Evolutionary conservation across 2,113 vertebrate species (phyloP), one percentile per base, ranked within the genome.

Genomic region (Vanacampus margaritifer): DNA sequence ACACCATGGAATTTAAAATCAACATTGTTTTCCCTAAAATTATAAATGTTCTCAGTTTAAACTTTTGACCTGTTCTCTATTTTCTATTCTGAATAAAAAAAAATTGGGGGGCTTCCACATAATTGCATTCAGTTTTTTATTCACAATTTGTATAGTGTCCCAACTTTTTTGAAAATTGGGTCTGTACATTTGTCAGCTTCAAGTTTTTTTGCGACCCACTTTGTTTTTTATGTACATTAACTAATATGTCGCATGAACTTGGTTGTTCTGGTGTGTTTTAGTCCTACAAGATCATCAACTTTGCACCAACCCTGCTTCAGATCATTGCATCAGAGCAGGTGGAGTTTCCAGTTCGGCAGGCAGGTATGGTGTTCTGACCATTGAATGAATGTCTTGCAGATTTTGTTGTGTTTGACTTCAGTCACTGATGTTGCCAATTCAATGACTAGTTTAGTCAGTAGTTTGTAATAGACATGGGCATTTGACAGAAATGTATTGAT

Each of bases 221-320:
- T 32, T 41, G 1, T 4, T 5, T 46, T 17, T 46, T 46, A 14
- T 0, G 17, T 46, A 17, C 43, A 46, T 46, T 17, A 17, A 46
- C 16, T 16, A 46, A 16, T 6, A 0, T 1, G 48, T 23, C 1
- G 2, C 2, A 6, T 2, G 1, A 4, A 36, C 1, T 60, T 9
- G 2, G 0, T 62, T 67, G 1, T 7, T 66, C 12, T 74, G 6
- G 37, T 61, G 35, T 35, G 21, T 94, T 94, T 80, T 91, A 99
- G 97, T 98, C 96, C 39, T 99, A 95, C 90, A 99, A 99, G 90
- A 99, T 99, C 82, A 98, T 98, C 91, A 97, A 97, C 89, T 99
- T 99, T 80, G 95, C 97, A 63, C 97, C 97, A 24, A 98, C 95
- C 45, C 89, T 99, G 66, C 95, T 99, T 68, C 95, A 96, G 83